Percentiles rank a stretch among this genome's conserved stretches.
These are phyloP conservation scores for Alectura lathami DNA, from an alignment of 2,113 vertebrate genomes.

Conservation along the genomic window DNA sequence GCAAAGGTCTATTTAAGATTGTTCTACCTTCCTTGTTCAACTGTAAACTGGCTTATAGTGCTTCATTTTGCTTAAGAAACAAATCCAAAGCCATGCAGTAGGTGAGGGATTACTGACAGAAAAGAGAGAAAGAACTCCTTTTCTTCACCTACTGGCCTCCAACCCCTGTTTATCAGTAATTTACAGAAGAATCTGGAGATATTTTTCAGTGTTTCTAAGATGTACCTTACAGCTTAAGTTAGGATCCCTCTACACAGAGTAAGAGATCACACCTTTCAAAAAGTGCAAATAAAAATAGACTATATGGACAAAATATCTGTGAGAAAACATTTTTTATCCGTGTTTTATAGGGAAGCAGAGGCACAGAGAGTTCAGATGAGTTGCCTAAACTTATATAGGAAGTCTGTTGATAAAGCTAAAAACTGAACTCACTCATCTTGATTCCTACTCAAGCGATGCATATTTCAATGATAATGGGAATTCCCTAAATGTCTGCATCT, in stretches of 20 bases:
- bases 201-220: neutral
- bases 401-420: neutral
- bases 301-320: neutral
- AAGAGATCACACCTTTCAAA: neutral
- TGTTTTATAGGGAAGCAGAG: neutral
- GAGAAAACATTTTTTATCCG: neutral
- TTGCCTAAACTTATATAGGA: neutral
- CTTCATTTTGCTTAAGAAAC: neutral
- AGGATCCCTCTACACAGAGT: neutral
- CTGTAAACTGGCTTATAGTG: neutral
- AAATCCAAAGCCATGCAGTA: neutral
- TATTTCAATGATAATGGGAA: neutral
- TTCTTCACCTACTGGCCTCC: neutral
- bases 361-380: neutral
- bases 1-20: neutral
- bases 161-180: neutral
- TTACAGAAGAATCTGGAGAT: neutral
- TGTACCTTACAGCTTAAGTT: neutral
- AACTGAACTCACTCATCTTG: neutral
- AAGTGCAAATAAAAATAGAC: neutral
- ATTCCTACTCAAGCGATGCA: neutral
- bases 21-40: neutral
- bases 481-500: neutral
- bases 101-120: neutral
- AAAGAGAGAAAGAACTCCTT: neutral